Conservation (phyloP, 2,797 vertebrate species). For the Limosa lapponica region DNA sequence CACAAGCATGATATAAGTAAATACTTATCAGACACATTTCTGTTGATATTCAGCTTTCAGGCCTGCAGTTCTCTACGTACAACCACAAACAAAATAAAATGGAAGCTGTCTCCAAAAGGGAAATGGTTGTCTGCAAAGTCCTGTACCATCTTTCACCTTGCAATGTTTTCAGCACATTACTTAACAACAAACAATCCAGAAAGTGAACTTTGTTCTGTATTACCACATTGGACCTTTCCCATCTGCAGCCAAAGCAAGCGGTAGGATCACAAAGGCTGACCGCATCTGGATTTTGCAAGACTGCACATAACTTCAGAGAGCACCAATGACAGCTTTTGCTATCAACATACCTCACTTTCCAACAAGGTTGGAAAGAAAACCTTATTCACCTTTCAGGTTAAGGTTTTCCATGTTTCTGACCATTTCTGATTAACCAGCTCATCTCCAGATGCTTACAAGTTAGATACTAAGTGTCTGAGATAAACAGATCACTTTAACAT, state of each 20-base stretch:
- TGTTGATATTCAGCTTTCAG: neutral
- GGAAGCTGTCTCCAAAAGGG: neutral
- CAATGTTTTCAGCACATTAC: neutral
- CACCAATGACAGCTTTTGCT: neutral
- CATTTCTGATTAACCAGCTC: constrained; percentile 36
- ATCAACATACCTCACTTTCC: neutral
- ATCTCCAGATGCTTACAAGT: neutral
- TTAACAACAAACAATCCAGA: neutral
- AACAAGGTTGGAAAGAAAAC: neutral
- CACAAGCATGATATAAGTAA: neutral
- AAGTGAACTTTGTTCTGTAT: neutral
- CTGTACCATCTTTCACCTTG: neutral
- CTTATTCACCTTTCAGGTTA: neutral
- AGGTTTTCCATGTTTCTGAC: neutral
- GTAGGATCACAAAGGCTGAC: neutral
- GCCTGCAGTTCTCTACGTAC: neutral
- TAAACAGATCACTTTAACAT: neutral
- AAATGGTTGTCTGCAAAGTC: neutral
- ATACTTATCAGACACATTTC: neutral
- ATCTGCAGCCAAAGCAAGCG: neutral
- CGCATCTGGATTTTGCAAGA: constrained; percentile 30
- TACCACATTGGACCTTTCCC: neutral
- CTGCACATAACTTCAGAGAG: neutral
- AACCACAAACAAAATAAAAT: neutral
- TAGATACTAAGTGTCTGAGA: neutral